Evolutionary conservation across 1,140 invertebrate species (phyloP), one percentile per base, ranked within the genome.

Genomic region (Nomia melanderi): DNA sequence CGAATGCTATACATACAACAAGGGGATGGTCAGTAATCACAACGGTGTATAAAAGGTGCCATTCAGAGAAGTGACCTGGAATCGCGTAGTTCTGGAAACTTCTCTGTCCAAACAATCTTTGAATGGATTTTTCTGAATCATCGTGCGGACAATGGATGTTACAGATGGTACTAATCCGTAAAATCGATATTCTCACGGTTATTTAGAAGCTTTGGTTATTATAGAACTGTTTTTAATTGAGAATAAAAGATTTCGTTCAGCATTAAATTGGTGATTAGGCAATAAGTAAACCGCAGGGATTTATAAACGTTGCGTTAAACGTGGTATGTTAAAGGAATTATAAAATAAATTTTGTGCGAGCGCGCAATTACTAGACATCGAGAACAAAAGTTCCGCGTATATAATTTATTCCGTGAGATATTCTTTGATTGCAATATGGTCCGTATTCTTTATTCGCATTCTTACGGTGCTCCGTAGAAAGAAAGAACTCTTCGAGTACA

Each of bases 401-500:
- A 71, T 79, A 57, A 82, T 78, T 67, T 71, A 70, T 73, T 71
- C 17, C 39, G 23, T 2, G 41, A 50, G 71, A 79, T 47, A 63
- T 25, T 78, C 66, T 66, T 66, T 57, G 76, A 72, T 83, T 76
- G 72, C 70, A 54, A 57, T 60, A 62, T 23, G 50, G 50, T 7
- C 56, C 65, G 60, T 73, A 64, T 73, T 78, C 76, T 78, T 78
- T 65, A 79, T 71, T 82, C 62, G 33, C 53, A 62, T 83, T 82
- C 63, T 71, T 77, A 67, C 41, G 69, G 70, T 60, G 70, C 54
- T 41, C 53, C 47, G 27, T 41, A 66, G 56, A 73, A 83, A 83
- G 71, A 76, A 74, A 78, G 75, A 77, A 75, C 66, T 75, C 39
- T 65, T 31, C 70, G 56, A 57, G 66, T 69, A 83, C 82, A 83